phyloP scores from a whole-genome alignment of 2,797 vertebrate genomes.

The Glossophaga mutica region DNA sequence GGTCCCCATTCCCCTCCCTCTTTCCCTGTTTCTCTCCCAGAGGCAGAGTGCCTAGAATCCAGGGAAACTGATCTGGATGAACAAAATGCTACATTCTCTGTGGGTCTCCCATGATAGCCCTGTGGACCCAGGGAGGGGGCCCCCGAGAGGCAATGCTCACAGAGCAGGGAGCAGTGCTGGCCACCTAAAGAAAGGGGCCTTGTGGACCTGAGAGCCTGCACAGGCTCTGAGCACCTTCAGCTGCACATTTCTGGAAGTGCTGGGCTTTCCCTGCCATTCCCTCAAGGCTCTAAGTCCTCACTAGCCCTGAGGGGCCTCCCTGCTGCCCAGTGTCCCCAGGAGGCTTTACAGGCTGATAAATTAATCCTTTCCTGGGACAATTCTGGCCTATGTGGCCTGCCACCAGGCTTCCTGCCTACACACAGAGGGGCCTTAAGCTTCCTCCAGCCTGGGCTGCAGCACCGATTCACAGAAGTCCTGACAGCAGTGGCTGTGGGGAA shows the following conservation, averaged over 20 bases:
- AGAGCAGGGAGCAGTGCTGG: not conserved
- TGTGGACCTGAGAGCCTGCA: too few species aligned
- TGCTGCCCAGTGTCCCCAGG: not conserved
- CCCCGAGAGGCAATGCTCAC: not conserved
- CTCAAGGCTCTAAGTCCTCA: not conserved
- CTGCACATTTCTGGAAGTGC: not conserved
- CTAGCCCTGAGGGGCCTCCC: not conserved
- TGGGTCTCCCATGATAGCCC: conserved; percentile 80
- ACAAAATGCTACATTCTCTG: conserved; percentile 85
- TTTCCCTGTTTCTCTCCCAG: conserved; percentile 45
- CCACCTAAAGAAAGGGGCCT: not conserved
- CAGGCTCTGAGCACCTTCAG: not conserved
- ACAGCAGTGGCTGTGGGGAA: not conserved
- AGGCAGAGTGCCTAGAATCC: conserved; percentile 76
- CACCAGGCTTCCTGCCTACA: not conserved
- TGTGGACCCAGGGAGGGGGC: not conserved
- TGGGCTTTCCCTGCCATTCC: not conserved
- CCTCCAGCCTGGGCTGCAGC: not conserved
- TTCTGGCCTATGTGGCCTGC: not conserved
- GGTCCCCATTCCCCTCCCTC: not conserved
- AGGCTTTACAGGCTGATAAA: not conserved
- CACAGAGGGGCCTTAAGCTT: not conserved
- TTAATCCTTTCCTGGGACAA: not conserved
- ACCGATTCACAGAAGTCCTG: not conserved
- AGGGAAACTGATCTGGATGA: conserved; percentile 73